These are phyloP conservation scores for Scelioninae gen. 1 DNA, from an alignment of 2,888 invertebrate species.

Conservation along the genomic window DNA sequence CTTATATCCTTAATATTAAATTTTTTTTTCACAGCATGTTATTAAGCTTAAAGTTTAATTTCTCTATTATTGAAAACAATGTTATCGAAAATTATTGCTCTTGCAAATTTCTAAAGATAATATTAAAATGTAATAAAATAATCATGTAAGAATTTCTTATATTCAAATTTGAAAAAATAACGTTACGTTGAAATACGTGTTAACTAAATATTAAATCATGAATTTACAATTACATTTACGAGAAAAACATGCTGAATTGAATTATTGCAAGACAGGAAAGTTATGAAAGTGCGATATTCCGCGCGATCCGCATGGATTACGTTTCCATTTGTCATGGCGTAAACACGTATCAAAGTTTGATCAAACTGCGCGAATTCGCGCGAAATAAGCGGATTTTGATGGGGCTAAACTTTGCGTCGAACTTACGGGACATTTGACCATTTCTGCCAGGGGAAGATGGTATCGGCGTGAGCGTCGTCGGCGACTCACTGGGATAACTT, in stretches of 20 bases:
- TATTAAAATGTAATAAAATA: too few relatives aligned
- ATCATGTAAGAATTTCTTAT: too few relatives aligned
- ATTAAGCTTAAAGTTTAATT: too few relatives aligned
- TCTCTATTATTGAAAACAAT: too few relatives aligned
- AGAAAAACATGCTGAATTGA: constrained; percentile 11
- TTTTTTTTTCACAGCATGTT: too few relatives aligned
- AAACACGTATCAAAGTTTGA: constrained; percentile 31
- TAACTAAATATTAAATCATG: neutral
- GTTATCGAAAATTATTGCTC: too few relatives aligned
- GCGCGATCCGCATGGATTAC: neutral
- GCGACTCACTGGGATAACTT: constrained; percentile 80
- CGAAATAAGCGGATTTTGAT: constrained; percentile 24
- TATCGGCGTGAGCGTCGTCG: constrained; percentile 73
- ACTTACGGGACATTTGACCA: constrained; percentile 85
- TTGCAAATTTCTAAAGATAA: too few relatives aligned
- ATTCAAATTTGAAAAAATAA: too few relatives aligned
- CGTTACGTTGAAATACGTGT: neutral
- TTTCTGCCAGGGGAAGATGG: constrained; percentile 82
- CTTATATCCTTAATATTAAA: too few relatives aligned
- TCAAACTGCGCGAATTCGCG: constrained; percentile 12
- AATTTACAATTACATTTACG: neutral
- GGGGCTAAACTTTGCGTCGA: constrained; percentile 7
- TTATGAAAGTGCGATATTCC: constrained; percentile 2
- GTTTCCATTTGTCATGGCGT: constrained; percentile 22
- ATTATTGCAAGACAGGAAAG: constrained; percentile 4